Percentiles rank a stretch among this genome's conserved stretches.
phyloP scores from a whole-genome alignment of 2,113 vertebrate species.

The Ailurus styani region DNA sequence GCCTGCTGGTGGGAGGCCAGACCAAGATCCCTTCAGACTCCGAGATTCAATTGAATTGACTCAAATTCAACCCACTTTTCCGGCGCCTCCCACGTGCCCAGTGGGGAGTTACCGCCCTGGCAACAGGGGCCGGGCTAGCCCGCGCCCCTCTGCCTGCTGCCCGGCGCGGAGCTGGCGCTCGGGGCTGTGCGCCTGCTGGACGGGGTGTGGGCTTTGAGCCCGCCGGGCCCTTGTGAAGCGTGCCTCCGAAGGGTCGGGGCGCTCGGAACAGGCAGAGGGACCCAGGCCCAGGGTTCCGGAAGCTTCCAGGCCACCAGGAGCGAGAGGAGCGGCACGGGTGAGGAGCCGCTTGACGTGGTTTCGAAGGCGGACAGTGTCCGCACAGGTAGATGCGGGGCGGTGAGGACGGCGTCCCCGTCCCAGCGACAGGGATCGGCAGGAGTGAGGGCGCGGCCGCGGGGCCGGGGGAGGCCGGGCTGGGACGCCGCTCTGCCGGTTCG shows the following conservation, averaged over 20 bases:
- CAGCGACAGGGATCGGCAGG: accelerated
- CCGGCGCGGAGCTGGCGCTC: neutral
- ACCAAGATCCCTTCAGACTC: neutral
- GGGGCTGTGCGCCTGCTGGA: neutral
- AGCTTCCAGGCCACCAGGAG: neutral
- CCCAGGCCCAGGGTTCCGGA: neutral
- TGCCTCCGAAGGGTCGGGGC: neutral
- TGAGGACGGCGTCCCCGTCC: accelerated
- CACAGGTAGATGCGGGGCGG: accelerated
- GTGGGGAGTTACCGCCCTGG: neutral
- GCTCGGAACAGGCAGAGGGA: neutral
- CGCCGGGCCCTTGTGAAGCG: neutral
- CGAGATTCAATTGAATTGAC: neutral
- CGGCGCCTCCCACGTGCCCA: neutral
- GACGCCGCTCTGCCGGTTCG: neutral
- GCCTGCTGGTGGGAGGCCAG: neutral
- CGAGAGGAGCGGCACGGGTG: neutral
- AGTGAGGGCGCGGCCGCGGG: neutral
- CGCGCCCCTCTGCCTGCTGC: neutral
- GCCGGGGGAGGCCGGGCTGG: neutral
- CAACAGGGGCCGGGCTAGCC: neutral
- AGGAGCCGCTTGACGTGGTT: neutral
- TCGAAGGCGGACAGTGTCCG: neutral
- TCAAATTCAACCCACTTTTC: neutral
- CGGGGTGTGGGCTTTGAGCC: neutral